Base-by-base conservation (phyloP, 2,888 invertebrate genomes). In the Philonicus albiceps region DNA sequence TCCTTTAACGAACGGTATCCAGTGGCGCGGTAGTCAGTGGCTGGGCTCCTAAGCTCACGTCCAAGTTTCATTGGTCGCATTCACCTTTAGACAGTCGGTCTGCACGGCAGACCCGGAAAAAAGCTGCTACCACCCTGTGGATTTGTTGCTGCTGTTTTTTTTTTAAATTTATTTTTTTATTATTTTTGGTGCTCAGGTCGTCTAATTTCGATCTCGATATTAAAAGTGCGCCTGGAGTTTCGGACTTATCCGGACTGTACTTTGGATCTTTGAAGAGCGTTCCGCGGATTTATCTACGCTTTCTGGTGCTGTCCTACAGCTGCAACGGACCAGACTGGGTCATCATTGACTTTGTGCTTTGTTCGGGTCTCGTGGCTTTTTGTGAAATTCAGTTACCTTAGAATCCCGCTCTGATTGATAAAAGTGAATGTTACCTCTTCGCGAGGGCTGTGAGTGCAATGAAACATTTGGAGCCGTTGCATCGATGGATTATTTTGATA, bases 11-110 rank as follows among this genome's bases (percentile, higher is more conserved):
- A 34, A 19, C 83, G 64, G 83, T 72, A 37, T 37, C 55, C 75
- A 31, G 87, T 85, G 85, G 87, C 85, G 80, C 74, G 84, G 31
- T 55, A 43, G 55, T 53, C 53, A 78, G 22, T 85, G 49, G 55
- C 74, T 83, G 80, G 76, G 75, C 72, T 83, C 64, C 84, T 64
- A 86, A 84, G 87, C 87, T 87, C 85, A 85, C 34, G 85, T 74
- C 53, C 78, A 80, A 86, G 85, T 80, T 86, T 80, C 83, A 34
- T 22, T 85, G 49, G 22, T 73, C 85, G 80, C 87, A 87, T 87
- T 87, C 86, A 86, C 72, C 81, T 80, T 81, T 86, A 27, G 87
- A 86, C 87, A 64, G 30, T 85, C 85, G 86, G 85, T 81, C 85
- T 43, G 86, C 81, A 80, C 73, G 85, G 87, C 27, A 80, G 86